Evolutionary conservation across 1,140 invertebrate genomes (phyloP).

Genomic region (Drosophila asahinai): DNA sequence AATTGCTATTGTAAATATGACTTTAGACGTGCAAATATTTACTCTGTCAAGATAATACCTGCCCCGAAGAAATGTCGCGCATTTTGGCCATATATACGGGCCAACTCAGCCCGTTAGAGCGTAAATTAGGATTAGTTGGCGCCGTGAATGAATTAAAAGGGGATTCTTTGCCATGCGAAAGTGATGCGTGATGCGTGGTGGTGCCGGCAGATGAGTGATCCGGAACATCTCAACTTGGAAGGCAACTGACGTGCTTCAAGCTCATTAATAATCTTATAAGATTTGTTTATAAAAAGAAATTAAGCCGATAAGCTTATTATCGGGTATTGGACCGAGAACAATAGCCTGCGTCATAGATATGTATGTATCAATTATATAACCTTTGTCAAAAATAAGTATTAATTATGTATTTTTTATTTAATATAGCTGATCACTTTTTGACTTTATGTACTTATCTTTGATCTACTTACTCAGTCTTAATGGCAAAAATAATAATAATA

Average conservation of each 20-base stretch:
- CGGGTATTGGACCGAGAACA: too few species aligned
- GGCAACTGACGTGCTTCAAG: neutral
- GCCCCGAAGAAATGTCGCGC: conserved; percentile 7
- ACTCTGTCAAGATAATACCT: conserved; percentile 30
- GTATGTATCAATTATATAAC: neutral
- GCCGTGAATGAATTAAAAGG: conserved; percentile 9
- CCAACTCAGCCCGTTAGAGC: neutral
- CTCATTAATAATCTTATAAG: neutral
- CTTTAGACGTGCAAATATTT: conserved; percentile 18
- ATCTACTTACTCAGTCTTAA: too few species aligned
- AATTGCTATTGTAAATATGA: conserved; percentile 8
- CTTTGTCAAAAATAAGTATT: neutral
- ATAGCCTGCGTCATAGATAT: neutral
- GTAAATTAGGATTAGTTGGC: conserved; percentile 44
- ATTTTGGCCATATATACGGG: conserved; percentile 4
- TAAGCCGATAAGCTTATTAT: neutral
- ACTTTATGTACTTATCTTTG: too few species aligned
- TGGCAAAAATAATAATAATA: neutral
- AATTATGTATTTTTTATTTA: neutral
- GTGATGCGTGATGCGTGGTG: conserved; percentile 20
- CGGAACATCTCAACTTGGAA: neutral
- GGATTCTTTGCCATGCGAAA: conserved; percentile 24
- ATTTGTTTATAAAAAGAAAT: too few species aligned
- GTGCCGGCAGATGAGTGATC: conserved; percentile 1
- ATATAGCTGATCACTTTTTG: too few species aligned